Percentiles rank a stretch among this genome's conserved stretches.
Evolutionary conservation across 2,113 vertebrate species (phyloP).

Genomic region (Peromyscus leucopus): DNA sequence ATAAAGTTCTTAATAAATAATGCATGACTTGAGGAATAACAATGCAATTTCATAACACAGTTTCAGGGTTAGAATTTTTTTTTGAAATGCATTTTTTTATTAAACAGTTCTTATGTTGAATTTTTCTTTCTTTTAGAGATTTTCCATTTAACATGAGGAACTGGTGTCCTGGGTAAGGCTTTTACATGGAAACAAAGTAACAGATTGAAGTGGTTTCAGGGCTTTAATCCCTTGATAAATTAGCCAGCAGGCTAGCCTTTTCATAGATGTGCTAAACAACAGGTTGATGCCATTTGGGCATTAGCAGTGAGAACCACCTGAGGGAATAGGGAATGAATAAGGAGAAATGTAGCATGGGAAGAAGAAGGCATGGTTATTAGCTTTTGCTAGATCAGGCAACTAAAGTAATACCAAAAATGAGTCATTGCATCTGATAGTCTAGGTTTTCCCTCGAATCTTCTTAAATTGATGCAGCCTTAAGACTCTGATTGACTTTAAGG

Average conservation of each 20-base stretch:
- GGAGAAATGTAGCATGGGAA: slow-evolving; percentile 70
- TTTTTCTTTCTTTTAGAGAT: slow-evolving; percentile 87
- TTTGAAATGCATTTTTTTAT: slow-evolving; percentile 74
- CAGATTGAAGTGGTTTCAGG: slow-evolving; percentile 93
- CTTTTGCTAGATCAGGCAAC: slow-evolving; percentile 48
- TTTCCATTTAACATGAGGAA: slow-evolving; percentile 76
- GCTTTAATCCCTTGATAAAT: slow-evolving; percentile 93
- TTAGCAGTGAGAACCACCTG: slow-evolving; percentile 85
- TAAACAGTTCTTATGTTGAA: slow-evolving; percentile 80
- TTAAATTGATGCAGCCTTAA: not conserved
- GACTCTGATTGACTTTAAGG: slow-evolving; percentile 50
- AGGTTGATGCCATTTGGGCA: slow-evolving; percentile 90
- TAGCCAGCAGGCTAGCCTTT: slow-evolving; percentile 93
- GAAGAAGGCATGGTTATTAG: slow-evolving; percentile 63
- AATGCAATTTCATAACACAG: not conserved
- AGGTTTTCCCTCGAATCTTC: not conserved
- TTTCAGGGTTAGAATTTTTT: slow-evolving; percentile 47
- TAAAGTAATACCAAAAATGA: slow-evolving; percentile 66
- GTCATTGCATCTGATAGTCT: slow-evolving; percentile 62
- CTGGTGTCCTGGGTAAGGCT: slow-evolving; percentile 81
- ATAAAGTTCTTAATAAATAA: slow-evolving; percentile 60
- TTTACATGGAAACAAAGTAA: slow-evolving; percentile 86
- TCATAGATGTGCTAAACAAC: slow-evolving; percentile 86
- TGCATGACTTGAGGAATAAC: not conserved
- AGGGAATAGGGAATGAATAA: slow-evolving; percentile 87